Percentiles rank a stretch among this genome's conserved stretches.
phyloP scores from a whole-genome alignment of 1,140 invertebrate species.

The Temnothorax longispinosus region DNA sequence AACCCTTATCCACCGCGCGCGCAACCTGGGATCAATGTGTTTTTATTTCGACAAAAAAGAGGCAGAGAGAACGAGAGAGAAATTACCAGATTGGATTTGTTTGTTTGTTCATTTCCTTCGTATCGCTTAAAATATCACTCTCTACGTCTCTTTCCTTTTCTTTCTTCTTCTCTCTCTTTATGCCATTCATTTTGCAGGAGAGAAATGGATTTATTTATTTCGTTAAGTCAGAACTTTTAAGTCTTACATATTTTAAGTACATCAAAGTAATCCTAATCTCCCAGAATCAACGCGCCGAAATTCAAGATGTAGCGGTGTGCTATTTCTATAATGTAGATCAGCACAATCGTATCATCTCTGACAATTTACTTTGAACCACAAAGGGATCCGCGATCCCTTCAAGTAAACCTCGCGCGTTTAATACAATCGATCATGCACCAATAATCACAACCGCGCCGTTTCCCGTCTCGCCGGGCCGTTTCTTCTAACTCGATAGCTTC shows the following conservation, averaged over 20 bases:
- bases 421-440: constrained; percentile 48
- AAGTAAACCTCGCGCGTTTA: constrained; percentile 30
- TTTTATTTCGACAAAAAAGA: constrained; percentile 38
- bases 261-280: background rate
- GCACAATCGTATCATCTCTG: background rate
- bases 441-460: constrained; percentile 25
- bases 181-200: background rate
- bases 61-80: background rate
- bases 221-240: background rate
- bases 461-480: background rate
- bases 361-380: background rate
- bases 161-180: background rate
- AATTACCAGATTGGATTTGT: constrained; percentile 48
- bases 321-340: background rate
- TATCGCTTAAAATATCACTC: constrained; percentile 19
- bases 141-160: background rate
- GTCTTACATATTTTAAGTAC: background rate
- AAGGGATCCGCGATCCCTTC: background rate
- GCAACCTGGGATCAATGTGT: background rate
- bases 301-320: background rate
- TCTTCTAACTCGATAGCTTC: constrained; percentile 53
- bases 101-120: constrained; percentile 25
- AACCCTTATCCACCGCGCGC: constrained; percentile 40
- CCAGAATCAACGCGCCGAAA: background rate
- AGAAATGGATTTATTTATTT: constrained; percentile 5